phyloP scores from a whole-genome alignment of 2,888 invertebrate genomes.

The Teleiodes luculella region DNA sequence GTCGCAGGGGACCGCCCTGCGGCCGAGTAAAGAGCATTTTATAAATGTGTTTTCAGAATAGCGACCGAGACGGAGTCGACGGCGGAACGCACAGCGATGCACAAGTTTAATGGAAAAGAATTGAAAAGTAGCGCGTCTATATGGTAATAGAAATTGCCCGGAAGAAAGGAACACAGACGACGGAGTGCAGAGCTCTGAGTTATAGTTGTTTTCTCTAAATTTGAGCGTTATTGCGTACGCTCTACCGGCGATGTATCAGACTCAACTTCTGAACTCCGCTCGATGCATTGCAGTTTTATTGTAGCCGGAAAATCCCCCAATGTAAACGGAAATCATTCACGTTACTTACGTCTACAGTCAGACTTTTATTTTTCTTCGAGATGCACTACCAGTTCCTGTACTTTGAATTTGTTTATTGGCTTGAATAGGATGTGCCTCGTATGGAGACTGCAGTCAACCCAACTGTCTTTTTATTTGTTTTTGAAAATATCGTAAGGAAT shows the following conservation, averaged over 20 bases:
- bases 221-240: slow-evolving; percentile 72
- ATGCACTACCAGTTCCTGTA: slow-evolving; percentile 15
- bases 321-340: slow-evolving; percentile 55
- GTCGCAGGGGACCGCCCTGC: slow-evolving; percentile 63
- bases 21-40: slow-evolving; percentile 74
- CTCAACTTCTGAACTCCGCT: slow-evolving; percentile 24
- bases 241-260: slow-evolving; percentile 45
- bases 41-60: slow-evolving; percentile 69
- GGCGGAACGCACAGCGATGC: slow-evolving; percentile 70
- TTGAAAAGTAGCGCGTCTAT: slow-evolving; percentile 79
- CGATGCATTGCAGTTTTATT: slow-evolving; percentile 47
- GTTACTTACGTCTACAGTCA: slow-evolving; percentile 41
- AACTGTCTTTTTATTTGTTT: background rate
- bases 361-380: slow-evolving; percentile 32
- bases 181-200: slow-evolving; percentile 72
- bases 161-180: slow-evolving; percentile 75
- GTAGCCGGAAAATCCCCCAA: slow-evolving; percentile 53
- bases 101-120: slow-evolving; percentile 79
- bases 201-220: slow-evolving; percentile 75
- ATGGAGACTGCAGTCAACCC: background rate
- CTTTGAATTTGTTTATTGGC: slow-evolving; percentile 2
- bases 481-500: background rate
- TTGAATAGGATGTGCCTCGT: slow-evolving; percentile 1
- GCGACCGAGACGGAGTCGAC: slow-evolving; percentile 30
- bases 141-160: slow-evolving; percentile 79